Evolutionary conservation across 2,113 vertebrate genomes (phyloP).

Genomic region (Gnathonemus echidnorhynchus): DNA sequence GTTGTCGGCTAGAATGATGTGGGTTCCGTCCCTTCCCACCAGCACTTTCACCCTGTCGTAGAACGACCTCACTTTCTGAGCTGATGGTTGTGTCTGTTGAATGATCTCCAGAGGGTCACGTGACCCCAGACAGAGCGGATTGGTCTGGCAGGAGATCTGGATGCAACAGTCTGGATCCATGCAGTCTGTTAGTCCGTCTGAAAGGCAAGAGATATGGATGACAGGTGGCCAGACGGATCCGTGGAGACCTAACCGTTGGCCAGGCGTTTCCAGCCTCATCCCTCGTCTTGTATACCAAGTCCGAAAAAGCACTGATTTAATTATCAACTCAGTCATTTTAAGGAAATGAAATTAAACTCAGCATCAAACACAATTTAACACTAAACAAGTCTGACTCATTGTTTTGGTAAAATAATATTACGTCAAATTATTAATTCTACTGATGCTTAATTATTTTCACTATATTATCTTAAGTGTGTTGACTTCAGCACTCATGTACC

Average conservation of each 20-base stretch:
- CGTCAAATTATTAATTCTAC: neutral
- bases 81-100: slow-evolving; percentile 66
- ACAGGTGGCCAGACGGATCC: neutral
- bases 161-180: slow-evolving; percentile 85
- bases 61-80: slow-evolving; percentile 69
- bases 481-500: neutral
- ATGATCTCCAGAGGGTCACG: slow-evolving; percentile 81
- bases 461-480: neutral
- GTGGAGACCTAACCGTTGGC: neutral
- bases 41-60: slow-evolving; percentile 79
- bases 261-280: neutral
- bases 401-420: neutral
- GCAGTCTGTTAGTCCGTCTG: slow-evolving; percentile 82
- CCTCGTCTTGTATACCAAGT: neutral
- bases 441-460: neutral
- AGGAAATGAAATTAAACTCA: neutral
- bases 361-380: neutral
- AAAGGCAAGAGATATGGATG: neutral
- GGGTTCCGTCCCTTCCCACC: slow-evolving; percentile 80
- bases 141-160: slow-evolving; percentile 71
- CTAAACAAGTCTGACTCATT: neutral
- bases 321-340: neutral
- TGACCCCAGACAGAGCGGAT: slow-evolving; percentile 76
- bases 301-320: neutral
- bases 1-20: slow-evolving; percentile 78